phyloP scores from a whole-genome alignment of 2,888 invertebrate species.

The Phorcus lineatus region DNA sequence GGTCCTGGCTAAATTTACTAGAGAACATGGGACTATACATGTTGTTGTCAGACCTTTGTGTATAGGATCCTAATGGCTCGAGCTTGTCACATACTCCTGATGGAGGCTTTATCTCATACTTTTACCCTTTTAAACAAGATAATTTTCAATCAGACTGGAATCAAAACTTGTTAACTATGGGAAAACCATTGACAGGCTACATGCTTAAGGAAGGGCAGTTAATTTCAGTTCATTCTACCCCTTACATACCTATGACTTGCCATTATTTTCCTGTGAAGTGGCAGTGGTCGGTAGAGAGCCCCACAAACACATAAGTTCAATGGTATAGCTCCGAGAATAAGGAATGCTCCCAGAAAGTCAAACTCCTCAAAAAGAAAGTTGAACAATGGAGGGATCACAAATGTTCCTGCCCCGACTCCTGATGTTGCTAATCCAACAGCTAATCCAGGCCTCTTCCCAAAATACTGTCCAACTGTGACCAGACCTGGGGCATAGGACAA shows the following conservation, averaged over 20 bases:
- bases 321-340: conserved; percentile 52
- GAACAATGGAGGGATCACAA: conserved; percentile 54
- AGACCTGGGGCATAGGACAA: conserved; percentile 60
- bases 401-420: conserved; percentile 64
- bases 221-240: not conserved
- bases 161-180: too few relatives aligned
- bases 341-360: conserved; percentile 57
- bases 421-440: conserved; percentile 58
- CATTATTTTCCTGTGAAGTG: conserved; percentile 35
- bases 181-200: not conserved
- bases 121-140: too few relatives aligned
- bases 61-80: too few relatives aligned
- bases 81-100: too few relatives aligned
- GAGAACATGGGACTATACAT: too few relatives aligned
- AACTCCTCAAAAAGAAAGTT: conserved; percentile 52
- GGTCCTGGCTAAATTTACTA: too few relatives aligned
- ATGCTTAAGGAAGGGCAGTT: too few relatives aligned
- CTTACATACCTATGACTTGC: not conserved
- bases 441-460: conserved; percentile 60
- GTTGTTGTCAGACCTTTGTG: too few relatives aligned
- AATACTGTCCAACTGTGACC: conserved; percentile 58
- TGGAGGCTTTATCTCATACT: too few relatives aligned
- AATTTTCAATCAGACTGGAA: too few relatives aligned
- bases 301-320: conserved; percentile 54
- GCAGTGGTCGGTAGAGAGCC: conserved; percentile 55